Percentiles rank a stretch among this genome's conserved stretches.
phyloP scores from a whole-genome alignment of 1,140 invertebrate genomes.

The Aphelinus atriplicis region DNA sequence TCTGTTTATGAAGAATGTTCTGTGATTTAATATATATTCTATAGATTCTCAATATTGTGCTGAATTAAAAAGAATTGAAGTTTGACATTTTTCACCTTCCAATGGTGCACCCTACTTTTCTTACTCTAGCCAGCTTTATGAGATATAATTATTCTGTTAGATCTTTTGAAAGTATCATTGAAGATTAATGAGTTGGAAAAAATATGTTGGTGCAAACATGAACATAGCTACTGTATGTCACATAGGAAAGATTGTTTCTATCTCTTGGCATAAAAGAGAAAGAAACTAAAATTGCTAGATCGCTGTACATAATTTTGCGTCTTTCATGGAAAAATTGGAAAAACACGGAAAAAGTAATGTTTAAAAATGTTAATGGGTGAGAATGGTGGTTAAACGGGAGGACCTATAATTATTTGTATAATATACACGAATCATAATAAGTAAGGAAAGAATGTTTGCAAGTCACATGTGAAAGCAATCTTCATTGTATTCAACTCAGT shows the following conservation, averaged over 20 bases:
- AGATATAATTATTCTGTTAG: constrained; percentile 25
- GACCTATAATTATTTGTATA: constrained; percentile 32
- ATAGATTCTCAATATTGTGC: too few relatives aligned
- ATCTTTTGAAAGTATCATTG: not conserved
- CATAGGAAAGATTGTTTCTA: constrained; percentile 12
- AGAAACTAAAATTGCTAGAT: constrained; percentile 16
- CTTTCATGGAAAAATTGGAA: constrained; percentile 1
- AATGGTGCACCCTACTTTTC: too few relatives aligned
- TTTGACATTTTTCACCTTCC: too few relatives aligned
- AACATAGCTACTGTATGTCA: constrained; percentile 2
- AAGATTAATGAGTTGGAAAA: not conserved
- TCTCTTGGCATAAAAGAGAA: constrained; percentile 19
- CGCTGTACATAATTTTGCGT: constrained; percentile 36
- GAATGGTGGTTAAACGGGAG: constrained; percentile 24
- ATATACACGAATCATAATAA: constrained; percentile 30
- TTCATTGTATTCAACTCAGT: constrained; percentile 14
- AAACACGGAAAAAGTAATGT: constrained; percentile 26
- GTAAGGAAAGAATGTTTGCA: constrained; percentile 19
- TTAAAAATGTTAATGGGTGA: constrained; percentile 21
- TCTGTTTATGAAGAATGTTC: constrained; percentile 42
- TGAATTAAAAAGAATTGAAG: too few relatives aligned
- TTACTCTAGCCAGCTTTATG: not conserved
- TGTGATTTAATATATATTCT: constrained; percentile 51
- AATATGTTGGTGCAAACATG: constrained; percentile 2
- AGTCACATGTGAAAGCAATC: constrained; percentile 8